Conservation (phyloP, 2,797 vertebrate genomes). For the Acanthornis magna region DNA sequence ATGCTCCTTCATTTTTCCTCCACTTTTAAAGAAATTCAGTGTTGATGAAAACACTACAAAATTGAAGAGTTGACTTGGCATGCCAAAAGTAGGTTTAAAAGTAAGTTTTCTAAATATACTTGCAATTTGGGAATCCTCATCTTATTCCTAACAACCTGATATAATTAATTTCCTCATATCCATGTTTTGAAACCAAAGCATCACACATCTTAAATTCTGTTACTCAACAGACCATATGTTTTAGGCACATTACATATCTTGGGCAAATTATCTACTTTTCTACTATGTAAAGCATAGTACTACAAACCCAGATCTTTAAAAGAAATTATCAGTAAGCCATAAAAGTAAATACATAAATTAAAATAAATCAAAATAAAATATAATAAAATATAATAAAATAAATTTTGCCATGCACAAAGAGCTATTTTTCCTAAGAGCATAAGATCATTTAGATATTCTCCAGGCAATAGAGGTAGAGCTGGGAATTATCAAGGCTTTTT, state of each 20-base stretch:
- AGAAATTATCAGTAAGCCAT: not conserved
- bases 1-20: not conserved
- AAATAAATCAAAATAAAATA: not conserved
- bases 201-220: not conserved
- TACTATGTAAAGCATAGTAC: not conserved
- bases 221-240: not conserved
- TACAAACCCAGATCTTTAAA: not conserved
- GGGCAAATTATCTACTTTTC: not conserved
- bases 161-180: not conserved
- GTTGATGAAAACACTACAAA: not conserved
- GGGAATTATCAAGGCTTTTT: not conserved
- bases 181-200: not conserved
- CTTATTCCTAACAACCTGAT: not conserved
- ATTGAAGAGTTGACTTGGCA: not conserved
- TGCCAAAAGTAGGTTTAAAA: not conserved
- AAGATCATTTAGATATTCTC: not conserved
- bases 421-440: not conserved
- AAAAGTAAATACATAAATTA: not conserved
- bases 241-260: not conserved
- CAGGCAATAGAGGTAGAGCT: not conserved
- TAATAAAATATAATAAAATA: not conserved
- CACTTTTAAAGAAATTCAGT: not conserved
- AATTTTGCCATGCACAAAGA: not conserved
- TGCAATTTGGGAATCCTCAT: not conserved
- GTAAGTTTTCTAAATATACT: not conserved